These are phyloP conservation scores for Nowickia ferox DNA, from an alignment of 2,888 invertebrate genomes.

Conservation along the genomic window DNA sequence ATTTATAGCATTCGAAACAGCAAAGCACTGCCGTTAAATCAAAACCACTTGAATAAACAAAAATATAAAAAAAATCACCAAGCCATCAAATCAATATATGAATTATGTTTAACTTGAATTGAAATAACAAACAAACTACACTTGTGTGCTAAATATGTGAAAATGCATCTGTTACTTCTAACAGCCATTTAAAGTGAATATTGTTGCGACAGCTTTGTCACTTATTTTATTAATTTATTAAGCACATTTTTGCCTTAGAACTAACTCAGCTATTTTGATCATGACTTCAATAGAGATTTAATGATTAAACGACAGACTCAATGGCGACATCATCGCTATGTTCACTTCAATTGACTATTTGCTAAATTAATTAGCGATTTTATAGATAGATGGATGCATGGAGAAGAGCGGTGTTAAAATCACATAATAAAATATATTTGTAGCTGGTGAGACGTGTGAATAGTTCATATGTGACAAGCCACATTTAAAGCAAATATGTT, in stretches of 20 bases:
- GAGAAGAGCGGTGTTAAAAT: conserved; percentile 7
- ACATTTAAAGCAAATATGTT: conserved; percentile 4
- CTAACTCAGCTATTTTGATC: conserved; percentile 4
- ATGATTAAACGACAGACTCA: conserved; percentile 36
- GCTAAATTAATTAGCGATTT: conserved; percentile 44
- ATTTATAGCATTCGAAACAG: conserved; percentile 59
- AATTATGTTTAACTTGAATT: conserved; percentile 15
- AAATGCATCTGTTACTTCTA: conserved; percentile 40
- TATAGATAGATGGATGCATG: not conserved
- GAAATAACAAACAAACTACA: conserved; percentile 56
- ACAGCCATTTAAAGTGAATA: conserved; percentile 57
- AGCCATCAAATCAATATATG: conserved; percentile 33
- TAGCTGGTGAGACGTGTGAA: not conserved
- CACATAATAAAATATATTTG: not conserved
- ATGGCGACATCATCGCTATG: conserved; percentile 36
- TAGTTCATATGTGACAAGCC: not conserved
- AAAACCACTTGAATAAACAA: conserved; percentile 41
- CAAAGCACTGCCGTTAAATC: conserved; percentile 35
- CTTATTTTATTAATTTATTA: conserved; percentile 68
- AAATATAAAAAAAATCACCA: conserved; percentile 11
- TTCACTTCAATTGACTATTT: conserved; percentile 17
- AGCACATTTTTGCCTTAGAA: conserved; percentile 47
- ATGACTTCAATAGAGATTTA: conserved; percentile 28
- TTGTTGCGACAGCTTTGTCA: conserved; percentile 69
- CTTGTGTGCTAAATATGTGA: conserved; percentile 48